Evolutionary conservation across 2,797 vertebrate species (phyloP).

Genomic region (Toxotes lorentzi): DNA sequence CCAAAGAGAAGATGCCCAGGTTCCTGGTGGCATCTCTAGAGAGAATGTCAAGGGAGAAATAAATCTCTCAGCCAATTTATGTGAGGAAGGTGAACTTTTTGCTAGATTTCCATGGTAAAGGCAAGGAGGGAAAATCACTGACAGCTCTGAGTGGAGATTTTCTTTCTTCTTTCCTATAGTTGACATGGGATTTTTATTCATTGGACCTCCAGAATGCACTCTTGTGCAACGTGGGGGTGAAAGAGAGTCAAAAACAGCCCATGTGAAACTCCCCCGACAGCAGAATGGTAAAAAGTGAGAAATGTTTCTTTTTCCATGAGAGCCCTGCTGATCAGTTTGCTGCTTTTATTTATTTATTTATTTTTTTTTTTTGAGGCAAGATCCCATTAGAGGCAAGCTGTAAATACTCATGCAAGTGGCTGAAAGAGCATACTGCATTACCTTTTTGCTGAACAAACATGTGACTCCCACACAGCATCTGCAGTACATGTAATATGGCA

Average conservation of each 20-base stretch:
- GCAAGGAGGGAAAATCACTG: slow-evolving; percentile 74
- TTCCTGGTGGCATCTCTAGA: slow-evolving; percentile 80
- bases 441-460: slow-evolving; percentile 68
- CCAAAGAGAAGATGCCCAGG: slow-evolving; percentile 76
- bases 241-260: slow-evolving; percentile 73
- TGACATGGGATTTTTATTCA: slow-evolving; percentile 86
- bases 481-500: slow-evolving; percentile 36
- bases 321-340: slow-evolving; percentile 40
- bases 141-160: slow-evolving; percentile 79
- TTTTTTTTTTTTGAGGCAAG: slow-evolving; percentile 18
- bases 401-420: slow-evolving; percentile 57
- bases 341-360: slow-evolving; percentile 2
- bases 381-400: slow-evolving; percentile 62
- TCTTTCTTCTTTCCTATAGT: slow-evolving; percentile 68
- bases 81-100: slow-evolving; percentile 83
- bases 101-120: slow-evolving; percentile 70
- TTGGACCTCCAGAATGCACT: slow-evolving; percentile 74
- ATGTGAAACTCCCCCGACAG: slow-evolving; percentile 71
- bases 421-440: slow-evolving; percentile 46
- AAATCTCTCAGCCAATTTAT: slow-evolving; percentile 86
- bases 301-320: slow-evolving; percentile 43
- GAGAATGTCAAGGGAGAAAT: slow-evolving; percentile 83
- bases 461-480: slow-evolving; percentile 10
- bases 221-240: slow-evolving; percentile 73
- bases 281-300: slow-evolving; percentile 51